Conservation (phyloP, 2,888 invertebrate genomes). For the Drosophila demipolita region DNA sequence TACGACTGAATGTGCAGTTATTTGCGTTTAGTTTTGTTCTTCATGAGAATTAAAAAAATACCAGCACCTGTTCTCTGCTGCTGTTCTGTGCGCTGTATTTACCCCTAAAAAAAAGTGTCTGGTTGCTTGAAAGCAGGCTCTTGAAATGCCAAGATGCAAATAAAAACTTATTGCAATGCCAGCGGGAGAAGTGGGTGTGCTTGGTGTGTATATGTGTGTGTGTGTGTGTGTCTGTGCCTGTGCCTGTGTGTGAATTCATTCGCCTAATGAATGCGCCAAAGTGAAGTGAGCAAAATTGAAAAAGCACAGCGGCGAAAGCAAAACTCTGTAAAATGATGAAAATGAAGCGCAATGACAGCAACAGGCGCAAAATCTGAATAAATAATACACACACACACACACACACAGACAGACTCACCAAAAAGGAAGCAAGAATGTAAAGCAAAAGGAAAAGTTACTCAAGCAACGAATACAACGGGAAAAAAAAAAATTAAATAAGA, state of each 20-base stretch:
- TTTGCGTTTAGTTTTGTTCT: constrained; percentile 53
- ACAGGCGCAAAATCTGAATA: constrained; percentile 78
- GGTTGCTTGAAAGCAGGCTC: constrained; percentile 23
- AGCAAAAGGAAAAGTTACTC: constrained; percentile 38
- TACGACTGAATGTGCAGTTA: constrained; percentile 47
- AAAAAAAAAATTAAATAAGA: constrained; percentile 7
- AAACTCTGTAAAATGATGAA: constrained; percentile 44
- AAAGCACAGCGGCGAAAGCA: constrained; percentile 45
- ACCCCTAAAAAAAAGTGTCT: background rate
- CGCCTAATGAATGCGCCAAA: constrained; percentile 75
- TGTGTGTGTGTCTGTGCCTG: background rate
- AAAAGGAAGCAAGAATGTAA: constrained; percentile 9
- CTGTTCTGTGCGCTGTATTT: background rate
- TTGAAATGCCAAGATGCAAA: constrained; percentile 40
- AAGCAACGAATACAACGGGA: constrained; percentile 2
- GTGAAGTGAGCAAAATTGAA: constrained; percentile 61
- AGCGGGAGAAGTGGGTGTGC: constrained; percentile 1
- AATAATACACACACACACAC: constrained; percentile 57
- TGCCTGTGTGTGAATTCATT: constrained; percentile 63
- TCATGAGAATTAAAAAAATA: constrained; percentile 45
- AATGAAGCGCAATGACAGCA: constrained; percentile 71
- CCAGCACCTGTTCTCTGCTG: constrained; percentile 27
- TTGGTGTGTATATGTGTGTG: background rate
- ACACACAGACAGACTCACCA: background rate
- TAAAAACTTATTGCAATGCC: constrained; percentile 53